A percentile compares a stretch with the other conserved stretches of the same genome.
phyloP scores from a whole-genome alignment of 2,113 vertebrate species.

The Vulpes lagopus region DNA sequence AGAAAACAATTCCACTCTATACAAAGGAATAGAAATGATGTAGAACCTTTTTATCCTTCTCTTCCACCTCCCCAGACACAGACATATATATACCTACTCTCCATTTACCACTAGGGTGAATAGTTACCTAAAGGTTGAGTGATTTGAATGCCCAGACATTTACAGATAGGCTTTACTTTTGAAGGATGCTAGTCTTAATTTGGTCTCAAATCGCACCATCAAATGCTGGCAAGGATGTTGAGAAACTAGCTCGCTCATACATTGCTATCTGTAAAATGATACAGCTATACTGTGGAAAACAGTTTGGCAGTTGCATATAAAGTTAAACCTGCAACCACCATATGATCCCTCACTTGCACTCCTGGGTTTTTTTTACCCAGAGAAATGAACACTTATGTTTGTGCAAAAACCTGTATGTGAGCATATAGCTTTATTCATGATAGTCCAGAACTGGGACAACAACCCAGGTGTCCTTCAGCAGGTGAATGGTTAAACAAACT shows the following conservation, averaged over 20 bases:
- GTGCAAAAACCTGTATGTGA: background rate
- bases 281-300: background rate
- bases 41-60: background rate
- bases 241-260: background rate
- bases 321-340: background rate
- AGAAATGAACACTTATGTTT: background rate
- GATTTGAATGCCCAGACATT: background rate
- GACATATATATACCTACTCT: background rate
- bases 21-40: background rate
- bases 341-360: background rate
- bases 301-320: background rate
- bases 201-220: background rate
- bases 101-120: too few relatives aligned
- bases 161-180: background rate
- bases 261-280: background rate
- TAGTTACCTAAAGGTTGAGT: background rate
- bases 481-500: background rate
- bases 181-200: background rate
- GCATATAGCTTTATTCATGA: background rate
- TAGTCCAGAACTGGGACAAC: background rate
- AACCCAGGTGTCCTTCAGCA: background rate
- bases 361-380: background rate
- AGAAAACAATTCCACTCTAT: background rate
- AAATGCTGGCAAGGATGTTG: background rate
- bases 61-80: background rate